Conservation (phyloP, 2,113 vertebrate species). For the Thunnus thynnus region DNA sequence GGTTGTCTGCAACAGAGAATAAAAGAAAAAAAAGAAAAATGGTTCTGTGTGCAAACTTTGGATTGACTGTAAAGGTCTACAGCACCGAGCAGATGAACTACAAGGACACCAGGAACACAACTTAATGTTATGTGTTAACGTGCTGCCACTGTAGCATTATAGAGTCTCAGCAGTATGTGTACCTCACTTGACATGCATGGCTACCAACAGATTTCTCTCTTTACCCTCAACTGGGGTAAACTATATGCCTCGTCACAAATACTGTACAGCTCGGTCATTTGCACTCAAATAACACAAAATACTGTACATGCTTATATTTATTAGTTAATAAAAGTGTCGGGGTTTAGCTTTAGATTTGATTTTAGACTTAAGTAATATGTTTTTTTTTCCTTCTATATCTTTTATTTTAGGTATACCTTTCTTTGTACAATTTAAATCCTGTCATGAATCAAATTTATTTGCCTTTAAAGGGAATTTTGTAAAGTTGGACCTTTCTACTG, state of each 20-base stretch:
- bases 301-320: background rate
- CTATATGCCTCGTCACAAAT: background rate
- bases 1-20: no score
- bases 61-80: background rate
- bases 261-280: background rate
- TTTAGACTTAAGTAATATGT: background rate
- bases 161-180: background rate
- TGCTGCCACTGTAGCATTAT: background rate
- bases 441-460: background rate
- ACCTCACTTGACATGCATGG: conserved; percentile 38
- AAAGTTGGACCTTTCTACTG: conserved; percentile 21
- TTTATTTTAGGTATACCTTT: background rate
- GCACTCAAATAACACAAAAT: background rate
- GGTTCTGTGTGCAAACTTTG: background rate
- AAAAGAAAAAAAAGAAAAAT: background rate
- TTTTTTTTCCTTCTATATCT: background rate
- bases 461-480: conserved; percentile 22
- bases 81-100: background rate
- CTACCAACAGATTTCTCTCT: conserved; percentile 2
- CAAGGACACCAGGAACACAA: background rate
- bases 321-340: background rate
- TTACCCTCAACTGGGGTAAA: background rate
- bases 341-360: background rate
- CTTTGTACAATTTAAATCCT: background rate
- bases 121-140: background rate